Evolutionary conservation across 2,113 vertebrate species (phyloP), one percentile per base, ranked within the genome.

Genomic region (Spilogale gracilis): DNA sequence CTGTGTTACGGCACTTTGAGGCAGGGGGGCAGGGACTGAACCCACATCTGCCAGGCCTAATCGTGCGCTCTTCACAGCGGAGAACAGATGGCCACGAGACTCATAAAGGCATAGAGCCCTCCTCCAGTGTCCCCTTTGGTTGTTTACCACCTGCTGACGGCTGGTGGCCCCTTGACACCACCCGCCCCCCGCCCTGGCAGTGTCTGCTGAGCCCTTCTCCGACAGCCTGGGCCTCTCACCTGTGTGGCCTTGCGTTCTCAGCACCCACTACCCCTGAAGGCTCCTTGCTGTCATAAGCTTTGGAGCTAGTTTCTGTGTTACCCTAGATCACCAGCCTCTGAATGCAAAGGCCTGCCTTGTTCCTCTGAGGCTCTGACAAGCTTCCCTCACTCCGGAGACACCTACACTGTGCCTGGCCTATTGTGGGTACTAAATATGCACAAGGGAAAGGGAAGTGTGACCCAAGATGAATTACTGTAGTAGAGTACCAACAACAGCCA

Each of bases 31-130:
- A 67, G 52, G 12, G 48, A 32, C 13, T 2, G 9, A 85, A 43
- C 30, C 13, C 12, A 3, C 6, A 0, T 52, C 58, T 14, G 3
- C 20, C 38, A 12, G 14, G 2, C 14, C 54, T 5, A 16, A 2
- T 17, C 0, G 0, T 13, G 18, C 4, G 2, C 20, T 27, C 3
- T 30, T 82, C 48, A 21, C 0, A 1, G 17, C 6, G 18, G n/a
- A 84, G 58, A 10, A 52, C n/a, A 73, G 9, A 71, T 12, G 38
- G 48, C 10, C 20, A 8, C 1, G 0, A 38, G 45, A 30, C 3
- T 1, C 32, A 2, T 30, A 5, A 60, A 58, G 14, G 4, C 13
- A 5, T 27, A 63, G 12, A 13, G 9, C 9, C 45, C 32, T 56
- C 65, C 67, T 83, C 67, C 7, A 13, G 6, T 16, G 16, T 12